These are phyloP conservation scores for Tenebrio molitor DNA, from an alignment of 1,140 invertebrate species.

Conservation along the genomic window DNA sequence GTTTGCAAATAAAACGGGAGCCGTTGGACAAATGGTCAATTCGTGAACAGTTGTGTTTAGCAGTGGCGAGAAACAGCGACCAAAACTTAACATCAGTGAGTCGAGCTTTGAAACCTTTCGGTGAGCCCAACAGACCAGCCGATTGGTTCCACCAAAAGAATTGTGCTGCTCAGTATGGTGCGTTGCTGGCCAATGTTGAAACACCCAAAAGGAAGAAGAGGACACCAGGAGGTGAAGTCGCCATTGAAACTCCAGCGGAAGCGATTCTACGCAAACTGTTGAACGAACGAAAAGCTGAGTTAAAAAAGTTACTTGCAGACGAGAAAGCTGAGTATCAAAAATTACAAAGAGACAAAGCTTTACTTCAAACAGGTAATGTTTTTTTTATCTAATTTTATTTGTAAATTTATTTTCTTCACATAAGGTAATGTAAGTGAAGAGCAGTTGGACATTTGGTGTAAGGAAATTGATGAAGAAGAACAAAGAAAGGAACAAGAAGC, in stretches of 20 bases:
- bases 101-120: constrained; percentile 78
- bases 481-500: constrained; percentile 77
- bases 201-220: constrained; percentile 90
- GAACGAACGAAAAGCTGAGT: constrained; percentile 82
- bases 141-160: constrained; percentile 96
- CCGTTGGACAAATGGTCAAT: constrained; percentile 87
- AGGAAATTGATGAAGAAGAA: constrained; percentile 80
- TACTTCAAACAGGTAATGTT: constrained; percentile 68
- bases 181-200: constrained; percentile 86
- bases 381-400: constrained; percentile 32
- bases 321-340: constrained; percentile 81
- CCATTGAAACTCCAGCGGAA: constrained; percentile 82
- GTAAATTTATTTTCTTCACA: constrained; percentile 10
- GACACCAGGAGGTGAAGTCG: constrained; percentile 71
- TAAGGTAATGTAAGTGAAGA: constrained; percentile 74
- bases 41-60: constrained; percentile 86
- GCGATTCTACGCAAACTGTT: constrained; percentile 84
- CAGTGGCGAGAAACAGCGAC: constrained; percentile 90
- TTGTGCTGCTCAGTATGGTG: constrained; percentile 91
- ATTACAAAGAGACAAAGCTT: constrained; percentile 75
- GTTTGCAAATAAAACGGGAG: constrained; percentile 77
- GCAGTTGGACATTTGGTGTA: constrained; percentile 79
- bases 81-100: constrained; percentile 96
- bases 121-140: constrained; percentile 80
- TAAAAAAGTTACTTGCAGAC: constrained; percentile 78